phyloP scores from a whole-genome alignment of 1,140 invertebrate genomes.

The Drosophila prosaltans region DNA sequence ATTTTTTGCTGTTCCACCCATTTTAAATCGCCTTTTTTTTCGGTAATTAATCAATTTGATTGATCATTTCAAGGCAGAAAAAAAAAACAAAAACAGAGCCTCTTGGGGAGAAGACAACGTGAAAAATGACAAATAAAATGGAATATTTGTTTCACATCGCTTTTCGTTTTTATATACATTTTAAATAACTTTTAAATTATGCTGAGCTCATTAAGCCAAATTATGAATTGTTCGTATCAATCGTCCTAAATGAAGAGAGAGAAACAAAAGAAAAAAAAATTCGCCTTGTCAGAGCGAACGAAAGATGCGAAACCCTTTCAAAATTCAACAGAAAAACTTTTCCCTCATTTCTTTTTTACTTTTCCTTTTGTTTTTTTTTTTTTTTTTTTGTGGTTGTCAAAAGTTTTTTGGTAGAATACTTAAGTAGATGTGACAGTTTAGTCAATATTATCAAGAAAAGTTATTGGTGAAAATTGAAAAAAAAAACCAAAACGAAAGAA shows the following conservation, averaged over 20 bases:
- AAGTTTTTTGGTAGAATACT: constrained; percentile 43
- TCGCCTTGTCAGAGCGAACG: neutral
- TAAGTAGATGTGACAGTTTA: constrained; percentile 55
- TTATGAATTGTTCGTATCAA: constrained; percentile 46
- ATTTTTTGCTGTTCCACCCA: constrained; percentile 5
- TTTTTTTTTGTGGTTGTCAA: constrained; percentile 17
- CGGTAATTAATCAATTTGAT: constrained; percentile 80
- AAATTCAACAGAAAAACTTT: constrained; percentile 35
- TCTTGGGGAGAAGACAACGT: constrained; percentile 18
- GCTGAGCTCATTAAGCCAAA: constrained; percentile 60
- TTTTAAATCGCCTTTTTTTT: constrained; percentile 35
- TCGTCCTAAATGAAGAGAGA: constrained; percentile 39
- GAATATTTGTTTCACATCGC: constrained; percentile 7
- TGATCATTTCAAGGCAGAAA: constrained; percentile 62
- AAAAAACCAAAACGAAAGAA: neutral
- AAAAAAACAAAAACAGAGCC: constrained; percentile 31
- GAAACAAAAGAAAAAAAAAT: constrained; percentile 9
- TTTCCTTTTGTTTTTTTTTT: constrained; percentile 26
- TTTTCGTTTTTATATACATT: constrained; percentile 48
- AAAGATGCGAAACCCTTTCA: constrained; percentile 17
- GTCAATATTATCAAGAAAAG: constrained; percentile 56
- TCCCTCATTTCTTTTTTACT: neutral
- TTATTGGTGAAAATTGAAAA: neutral
- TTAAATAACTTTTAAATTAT: constrained; percentile 69
- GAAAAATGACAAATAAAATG: constrained; percentile 55